A percentile compares a stretch with the other conserved stretches of the same genome.
Evolutionary conservation across 1,140 invertebrate species (phyloP).

Genomic region (Sipha flava): DNA sequence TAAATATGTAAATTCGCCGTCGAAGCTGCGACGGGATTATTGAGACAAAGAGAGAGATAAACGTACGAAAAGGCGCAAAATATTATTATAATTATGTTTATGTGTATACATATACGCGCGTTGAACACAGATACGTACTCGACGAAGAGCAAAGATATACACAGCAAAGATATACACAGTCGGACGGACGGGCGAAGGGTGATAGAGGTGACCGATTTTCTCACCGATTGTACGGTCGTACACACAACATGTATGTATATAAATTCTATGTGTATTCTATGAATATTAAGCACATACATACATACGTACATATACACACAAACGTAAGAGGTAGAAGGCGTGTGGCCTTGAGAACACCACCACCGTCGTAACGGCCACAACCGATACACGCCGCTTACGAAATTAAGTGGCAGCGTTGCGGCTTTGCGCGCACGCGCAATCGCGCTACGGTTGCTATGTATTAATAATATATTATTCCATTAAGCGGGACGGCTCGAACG

Average conservation of each 20-base stretch:
- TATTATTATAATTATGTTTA: too few species aligned
- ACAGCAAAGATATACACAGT: too few species aligned
- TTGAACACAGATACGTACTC: too few species aligned
- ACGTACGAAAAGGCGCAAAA: too few species aligned
- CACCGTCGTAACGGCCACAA: not conserved
- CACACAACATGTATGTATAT: too few species aligned
- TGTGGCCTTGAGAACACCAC: slow-evolving; percentile 3
- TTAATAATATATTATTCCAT: not conserved
- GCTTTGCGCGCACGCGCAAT: not conserved
- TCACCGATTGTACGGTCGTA: not conserved
- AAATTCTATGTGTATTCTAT: not conserved
- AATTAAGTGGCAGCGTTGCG: slow-evolving; percentile 14
- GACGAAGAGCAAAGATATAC: too few species aligned
- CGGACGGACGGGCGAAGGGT: not conserved
- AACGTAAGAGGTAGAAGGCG: not conserved
- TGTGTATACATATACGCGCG: too few species aligned
- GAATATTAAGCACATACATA: not conserved
- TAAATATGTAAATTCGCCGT: too few species aligned
- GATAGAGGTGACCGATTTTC: slow-evolving; percentile 3
- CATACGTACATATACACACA: not conserved
- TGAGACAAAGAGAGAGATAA: too few species aligned
- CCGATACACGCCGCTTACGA: slow-evolving; percentile 9
- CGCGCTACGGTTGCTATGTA: not conserved
- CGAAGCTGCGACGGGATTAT: too few species aligned
- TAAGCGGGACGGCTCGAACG: not conserved